phyloP scores from a whole-genome alignment of 2,113 vertebrate species.

The Ibidorhyncha struthersii region DNA sequence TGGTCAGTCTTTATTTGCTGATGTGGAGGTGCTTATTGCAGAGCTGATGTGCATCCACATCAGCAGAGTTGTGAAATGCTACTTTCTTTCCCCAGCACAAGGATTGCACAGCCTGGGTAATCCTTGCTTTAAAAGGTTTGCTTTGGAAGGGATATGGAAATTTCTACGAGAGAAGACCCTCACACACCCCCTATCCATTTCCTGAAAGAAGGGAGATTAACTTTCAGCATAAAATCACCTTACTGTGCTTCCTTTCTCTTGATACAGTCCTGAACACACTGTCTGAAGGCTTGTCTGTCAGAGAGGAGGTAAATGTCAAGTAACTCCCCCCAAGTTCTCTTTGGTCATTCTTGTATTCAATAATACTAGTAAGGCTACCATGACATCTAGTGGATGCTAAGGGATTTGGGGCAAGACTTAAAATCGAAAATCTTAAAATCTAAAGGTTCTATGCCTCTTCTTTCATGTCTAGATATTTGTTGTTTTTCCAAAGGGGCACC shows the following conservation, averaged over 20 bases:
- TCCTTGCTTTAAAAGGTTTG: neutral
- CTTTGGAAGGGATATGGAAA: neutral
- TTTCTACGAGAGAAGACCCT: neutral
- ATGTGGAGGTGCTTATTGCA: neutral
- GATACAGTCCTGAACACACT: neutral
- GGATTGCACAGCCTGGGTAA: neutral
- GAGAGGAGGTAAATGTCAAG: neutral
- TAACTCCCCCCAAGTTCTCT: neutral
- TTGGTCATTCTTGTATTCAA: neutral
- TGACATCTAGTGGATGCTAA: conserved; percentile 43
- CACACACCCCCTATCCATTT: neutral
- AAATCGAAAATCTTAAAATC: neutral
- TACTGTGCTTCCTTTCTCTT: neutral
- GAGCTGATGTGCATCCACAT: neutral
- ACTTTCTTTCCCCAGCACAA: neutral
- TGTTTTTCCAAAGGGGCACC: neutral
- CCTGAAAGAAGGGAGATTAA: neutral
- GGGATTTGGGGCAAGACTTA: neutral
- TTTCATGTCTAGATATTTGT: neutral
- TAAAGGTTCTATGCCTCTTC: neutral
- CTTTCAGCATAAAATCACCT: neutral
- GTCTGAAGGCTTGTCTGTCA: neutral
- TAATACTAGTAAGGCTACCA: neutral
- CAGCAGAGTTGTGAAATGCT: neutral
- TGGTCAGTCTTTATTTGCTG: neutral